Base-by-base conservation (phyloP, 2,113 vertebrate species). In the Vimba vimba region DNA sequence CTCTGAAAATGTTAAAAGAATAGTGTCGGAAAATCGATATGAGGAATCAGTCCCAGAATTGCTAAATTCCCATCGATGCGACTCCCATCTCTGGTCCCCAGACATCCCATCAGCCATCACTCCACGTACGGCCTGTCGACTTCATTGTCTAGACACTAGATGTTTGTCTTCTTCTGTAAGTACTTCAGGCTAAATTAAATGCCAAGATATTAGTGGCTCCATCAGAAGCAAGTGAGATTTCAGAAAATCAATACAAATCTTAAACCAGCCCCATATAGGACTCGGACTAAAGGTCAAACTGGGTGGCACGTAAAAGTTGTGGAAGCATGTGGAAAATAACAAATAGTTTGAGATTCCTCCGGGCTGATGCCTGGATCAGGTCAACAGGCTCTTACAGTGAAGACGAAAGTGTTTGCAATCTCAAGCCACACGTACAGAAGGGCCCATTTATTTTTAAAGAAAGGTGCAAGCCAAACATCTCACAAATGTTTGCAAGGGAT, bases 131-230 rank as follows among this genome's bases (percentile, higher is more conserved):
- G 50, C 19, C 52, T n/a, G 47, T 71, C 23, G 27, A 71, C 81
- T 83, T 47, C 66, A 83, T 68, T 36, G 80, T 82, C 80, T 82
- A 66, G 45, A 83, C 81, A 73, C 21, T 47, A 5, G 64, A 83
- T 57, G 47, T 83, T 83, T 83, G 64, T 71, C 64, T 52, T 55
- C 62, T 82, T 66, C 60, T 66, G 10, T 68, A 82, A 82, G 45
- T 68, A 73, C 66, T 73, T 57, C 81, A 59, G 81, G 64, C 64
- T 43, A 83, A 83, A 83, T 73, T 69, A 83, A 83, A 83, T 83
- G 66, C 30, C 81, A 83, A 73, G 81, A 83, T 83, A 57, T 83
- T 73, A 73, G 64, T 39, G 64, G 81, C 81, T 83, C 68, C 73
- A 83, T 59, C 30, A 73, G 50, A 39, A 73, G 50, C 30, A 39